A percentile compares a stretch with the other conserved stretches of the same genome.
Evolutionary conservation across 2,797 vertebrate genomes (phyloP).

Genomic region (Takifugu ocellatus): DNA sequence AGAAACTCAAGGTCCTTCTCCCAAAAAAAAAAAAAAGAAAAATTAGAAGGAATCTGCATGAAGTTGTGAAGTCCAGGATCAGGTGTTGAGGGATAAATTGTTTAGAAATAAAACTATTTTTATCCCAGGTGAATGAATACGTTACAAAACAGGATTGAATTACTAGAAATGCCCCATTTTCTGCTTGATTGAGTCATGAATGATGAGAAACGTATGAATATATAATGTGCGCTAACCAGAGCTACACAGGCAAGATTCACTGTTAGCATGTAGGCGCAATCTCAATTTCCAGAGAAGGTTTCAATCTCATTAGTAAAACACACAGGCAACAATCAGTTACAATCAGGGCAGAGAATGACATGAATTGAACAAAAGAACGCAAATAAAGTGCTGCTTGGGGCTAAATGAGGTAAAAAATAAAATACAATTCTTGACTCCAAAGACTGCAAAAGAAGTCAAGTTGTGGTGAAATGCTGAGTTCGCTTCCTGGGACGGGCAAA

Average conservation of each 20-base stretch:
- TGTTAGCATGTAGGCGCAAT: conserved; percentile 2
- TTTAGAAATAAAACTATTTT: too few species aligned
- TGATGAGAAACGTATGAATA: conserved; percentile 19
- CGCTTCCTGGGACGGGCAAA: conserved; percentile 29
- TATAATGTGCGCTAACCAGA: conserved; percentile 8
- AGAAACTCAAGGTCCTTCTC: background rate
- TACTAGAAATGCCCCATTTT: conserved; percentile 13
- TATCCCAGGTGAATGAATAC: background rate
- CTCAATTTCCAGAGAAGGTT: background rate
- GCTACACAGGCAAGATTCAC: conserved; percentile 4
- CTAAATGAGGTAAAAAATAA: conserved; percentile 33
- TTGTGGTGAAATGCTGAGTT: too few species aligned
- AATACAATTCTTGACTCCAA: conserved; percentile 13
- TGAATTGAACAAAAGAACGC: conserved; percentile 20
- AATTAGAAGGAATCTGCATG: too few species aligned
- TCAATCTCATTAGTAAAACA: background rate
- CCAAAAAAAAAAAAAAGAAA: too few species aligned
- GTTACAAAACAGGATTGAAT: conserved; percentile 2
- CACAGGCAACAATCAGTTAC: background rate
- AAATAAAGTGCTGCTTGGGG: conserved; percentile 28
- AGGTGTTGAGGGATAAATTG: too few species aligned
- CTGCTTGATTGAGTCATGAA: conserved; percentile 3
- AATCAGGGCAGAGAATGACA: background rate
- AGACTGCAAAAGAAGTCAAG: conserved; percentile 25
- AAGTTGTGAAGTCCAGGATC: too few species aligned